phyloP scores from a whole-genome alignment of 1,140 invertebrate genomes.

The Drosophila biarmipes region DNA sequence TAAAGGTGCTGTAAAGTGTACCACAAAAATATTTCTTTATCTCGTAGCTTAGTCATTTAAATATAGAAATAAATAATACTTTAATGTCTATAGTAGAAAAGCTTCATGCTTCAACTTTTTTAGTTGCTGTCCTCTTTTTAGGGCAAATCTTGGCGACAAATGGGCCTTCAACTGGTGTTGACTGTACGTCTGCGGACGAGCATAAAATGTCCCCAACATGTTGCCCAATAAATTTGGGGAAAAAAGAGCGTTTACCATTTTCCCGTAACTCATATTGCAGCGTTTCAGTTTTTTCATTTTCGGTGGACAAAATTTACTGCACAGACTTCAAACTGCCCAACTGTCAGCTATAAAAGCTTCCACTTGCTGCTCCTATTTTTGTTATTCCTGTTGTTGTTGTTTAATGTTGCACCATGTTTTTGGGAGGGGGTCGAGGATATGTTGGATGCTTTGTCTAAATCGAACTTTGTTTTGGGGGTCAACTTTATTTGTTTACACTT shows the following conservation, averaged over 20 bases:
- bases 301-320: constrained; percentile 54
- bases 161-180: constrained; percentile 1
- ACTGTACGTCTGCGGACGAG: constrained; percentile 13
- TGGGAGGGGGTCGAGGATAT: constrained; percentile 1
- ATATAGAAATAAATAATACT: too few species aligned
- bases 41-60: too few species aligned
- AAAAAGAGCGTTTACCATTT: constrained; percentile 19
- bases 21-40: too few species aligned
- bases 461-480: constrained; percentile 31
- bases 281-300: constrained; percentile 15
- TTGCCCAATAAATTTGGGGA: constrained; percentile 61
- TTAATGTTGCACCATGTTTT: constrained; percentile 60
- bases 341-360: constrained; percentile 59
- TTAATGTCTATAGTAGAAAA: too few species aligned
- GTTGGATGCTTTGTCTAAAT: constrained; percentile 42
- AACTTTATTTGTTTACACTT: constrained; percentile 24
- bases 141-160: not conserved
- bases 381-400: constrained; percentile 2
- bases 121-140: not conserved
- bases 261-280: constrained; percentile 30
- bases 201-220: constrained; percentile 57
- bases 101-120: not conserved
- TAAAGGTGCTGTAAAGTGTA: too few species aligned
- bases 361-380: constrained; percentile 27
- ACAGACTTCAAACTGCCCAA: constrained; percentile 44